Evolutionary conservation across 2,113 vertebrate species (phyloP), one percentile per base, ranked within the genome.

Genomic region (Gambusia holbrooki): DNA sequence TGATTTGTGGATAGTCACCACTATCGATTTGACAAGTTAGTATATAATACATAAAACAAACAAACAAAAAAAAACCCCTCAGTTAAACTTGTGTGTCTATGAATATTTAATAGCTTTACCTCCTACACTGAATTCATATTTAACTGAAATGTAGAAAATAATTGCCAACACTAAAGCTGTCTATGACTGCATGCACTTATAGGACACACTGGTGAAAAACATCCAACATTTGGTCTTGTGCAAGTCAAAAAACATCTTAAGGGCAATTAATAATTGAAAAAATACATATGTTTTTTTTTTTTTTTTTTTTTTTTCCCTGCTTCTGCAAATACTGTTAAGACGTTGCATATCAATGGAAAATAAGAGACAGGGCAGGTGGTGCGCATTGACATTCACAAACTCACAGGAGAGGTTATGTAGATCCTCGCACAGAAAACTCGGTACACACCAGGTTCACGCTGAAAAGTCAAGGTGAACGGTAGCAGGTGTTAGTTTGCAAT

Each of bases 321-420:
- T 61, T 22, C 83, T 40, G 35, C 27, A 72, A 10, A 75, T 10
- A 58, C 68, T 45, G 37, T 30, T 60, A 3, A 62, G 40, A n/a
- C 67, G 37, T 68, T 58, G 62, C 27, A 68, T 62, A 37, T 22
- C 37, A 65, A 28, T 42, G 19, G 9, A 65, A 72, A 45, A 77
- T 10, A 42, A 42, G 14, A 71, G 35, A 15, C 19, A n/a, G 48
- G 17, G n/a, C 63, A 69, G 9, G n/a, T 25, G n/a, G 40, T 19
- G 15, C 8, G 40, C 61, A 62, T 63, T 51, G 33, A 37, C 30
- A 0, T 66, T 29, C 72, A 67, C 62, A 66, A 37, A 42, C 62
- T 63, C 77, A 62, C 68, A 32, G 1, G 42, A 80, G 51, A 30
- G 29, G 32, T 28, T 63, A 51, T 76, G 72, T 27, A 66, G 32